Conservation (phyloP, 2,888 invertebrate species). For the Arctia plantaginis region DNA sequence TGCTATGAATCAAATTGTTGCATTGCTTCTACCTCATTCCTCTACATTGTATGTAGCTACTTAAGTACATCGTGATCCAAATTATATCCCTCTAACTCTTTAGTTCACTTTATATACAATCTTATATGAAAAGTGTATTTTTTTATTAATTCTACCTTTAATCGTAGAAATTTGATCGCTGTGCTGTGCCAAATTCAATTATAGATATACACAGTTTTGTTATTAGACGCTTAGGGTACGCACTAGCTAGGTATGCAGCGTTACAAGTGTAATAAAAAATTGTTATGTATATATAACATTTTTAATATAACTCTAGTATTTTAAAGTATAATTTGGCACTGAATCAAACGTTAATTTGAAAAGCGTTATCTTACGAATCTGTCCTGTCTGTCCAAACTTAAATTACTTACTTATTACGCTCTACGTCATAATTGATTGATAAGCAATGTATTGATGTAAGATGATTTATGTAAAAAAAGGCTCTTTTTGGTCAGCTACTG, state of each 20-base stretch:
- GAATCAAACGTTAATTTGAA: background rate
- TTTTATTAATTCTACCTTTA: background rate
- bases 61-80: background rate
- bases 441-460: background rate
- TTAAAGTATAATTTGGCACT: background rate
- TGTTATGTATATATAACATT: background rate
- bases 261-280: background rate
- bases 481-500: slow-evolving; percentile 2
- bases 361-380: background rate
- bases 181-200: background rate
- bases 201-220: background rate
- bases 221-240: background rate
- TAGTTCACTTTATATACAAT: background rate
- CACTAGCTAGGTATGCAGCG: background rate
- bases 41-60: background rate
- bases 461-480: background rate
- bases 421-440: background rate
- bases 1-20: slow-evolving; percentile 14
- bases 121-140: background rate
- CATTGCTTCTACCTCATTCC: background rate
- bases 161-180: background rate
- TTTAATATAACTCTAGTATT: background rate
- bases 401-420: no score
- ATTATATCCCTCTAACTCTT: background rate
- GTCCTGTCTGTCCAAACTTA: background rate